A percentile compares a stretch with the other conserved stretches of the same genome.
Evolutionary conservation across 92 coral and sea anemone genomes (phyloP).

Genomic region (Diadumene lineata): DNA sequence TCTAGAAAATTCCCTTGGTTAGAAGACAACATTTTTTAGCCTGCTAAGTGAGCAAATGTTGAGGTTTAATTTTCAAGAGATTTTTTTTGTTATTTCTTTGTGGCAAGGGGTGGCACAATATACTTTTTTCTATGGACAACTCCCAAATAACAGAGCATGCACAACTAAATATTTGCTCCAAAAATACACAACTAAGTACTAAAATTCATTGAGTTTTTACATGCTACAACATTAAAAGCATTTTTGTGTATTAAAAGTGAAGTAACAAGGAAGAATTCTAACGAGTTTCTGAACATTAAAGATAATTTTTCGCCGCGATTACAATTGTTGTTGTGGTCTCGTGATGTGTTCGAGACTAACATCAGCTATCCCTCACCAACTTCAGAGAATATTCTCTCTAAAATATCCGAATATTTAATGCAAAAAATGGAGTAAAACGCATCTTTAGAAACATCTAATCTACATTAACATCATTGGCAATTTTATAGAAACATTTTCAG

Average conservation of each 20-base stretch:
- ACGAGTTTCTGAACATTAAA: neutral
- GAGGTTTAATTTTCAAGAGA: neutral
- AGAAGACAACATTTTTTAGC: neutral
- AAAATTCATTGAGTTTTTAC: conserved; percentile 2
- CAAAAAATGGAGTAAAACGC: neutral
- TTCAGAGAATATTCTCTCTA: neutral
- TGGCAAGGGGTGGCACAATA: conserved; percentile 13
- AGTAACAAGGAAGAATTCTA: neutral
- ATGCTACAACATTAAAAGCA: neutral
- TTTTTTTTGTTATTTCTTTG: conserved; percentile 7
- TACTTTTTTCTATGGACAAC: conserved; percentile 7
- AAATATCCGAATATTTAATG: neutral
- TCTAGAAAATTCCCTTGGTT: neutral
- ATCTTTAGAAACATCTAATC: neutral
- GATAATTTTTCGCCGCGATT: neutral
- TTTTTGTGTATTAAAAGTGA: neutral
- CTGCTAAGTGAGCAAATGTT: neutral
- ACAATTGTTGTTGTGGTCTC: neutral
- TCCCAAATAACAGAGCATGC: conserved; percentile 18
- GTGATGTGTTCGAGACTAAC: neutral
- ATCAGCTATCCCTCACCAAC: neutral
- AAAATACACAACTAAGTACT: neutral
- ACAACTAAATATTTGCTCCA: neutral
- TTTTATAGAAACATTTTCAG: neutral
- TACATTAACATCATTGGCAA: neutral